phyloP scores from a whole-genome alignment of 2,797 vertebrate species.

The Lacerta agilis region DNA sequence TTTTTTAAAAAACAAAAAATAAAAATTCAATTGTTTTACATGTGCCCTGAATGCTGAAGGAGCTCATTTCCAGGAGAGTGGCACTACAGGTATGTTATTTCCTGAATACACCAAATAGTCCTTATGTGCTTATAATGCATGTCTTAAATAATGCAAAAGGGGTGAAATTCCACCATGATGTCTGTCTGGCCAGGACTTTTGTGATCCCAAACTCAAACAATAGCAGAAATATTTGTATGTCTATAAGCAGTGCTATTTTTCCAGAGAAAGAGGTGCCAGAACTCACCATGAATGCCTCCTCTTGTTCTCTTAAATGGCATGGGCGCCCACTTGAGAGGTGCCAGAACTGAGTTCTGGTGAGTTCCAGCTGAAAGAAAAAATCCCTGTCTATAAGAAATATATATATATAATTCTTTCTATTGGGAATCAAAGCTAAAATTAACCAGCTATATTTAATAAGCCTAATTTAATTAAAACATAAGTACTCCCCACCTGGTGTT shows the following conservation, averaged over 20 bases:
- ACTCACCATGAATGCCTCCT: too few species aligned
- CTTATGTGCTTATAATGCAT: not conserved
- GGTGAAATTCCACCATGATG: constrained; percentile 18
- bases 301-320: too few species aligned
- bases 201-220: constrained; percentile 13
- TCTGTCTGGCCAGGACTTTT: not conserved
- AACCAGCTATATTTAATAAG: constrained; percentile 80
- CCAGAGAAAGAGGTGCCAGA: too few species aligned
- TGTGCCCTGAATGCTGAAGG: not conserved
- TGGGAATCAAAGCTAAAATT: constrained; percentile 80
- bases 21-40: not conserved
- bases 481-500: constrained; percentile 79
- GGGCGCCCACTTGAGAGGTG: too few species aligned
- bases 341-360: too few species aligned
- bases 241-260: too few species aligned
- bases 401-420: constrained; percentile 78
- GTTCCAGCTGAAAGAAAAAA: not conserved
- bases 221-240: constrained; percentile 13
- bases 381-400: constrained; percentile 53
- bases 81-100: not conserved
- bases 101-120: not conserved
- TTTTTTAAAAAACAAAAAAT: too few species aligned
- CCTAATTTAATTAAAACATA: constrained; percentile 82
- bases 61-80: not conserved
- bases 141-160: not conserved